These are phyloP conservation scores for Bambusicola thoracicus DNA, from an alignment of 2,113 vertebrate genomes.

Conservation along the genomic window DNA sequence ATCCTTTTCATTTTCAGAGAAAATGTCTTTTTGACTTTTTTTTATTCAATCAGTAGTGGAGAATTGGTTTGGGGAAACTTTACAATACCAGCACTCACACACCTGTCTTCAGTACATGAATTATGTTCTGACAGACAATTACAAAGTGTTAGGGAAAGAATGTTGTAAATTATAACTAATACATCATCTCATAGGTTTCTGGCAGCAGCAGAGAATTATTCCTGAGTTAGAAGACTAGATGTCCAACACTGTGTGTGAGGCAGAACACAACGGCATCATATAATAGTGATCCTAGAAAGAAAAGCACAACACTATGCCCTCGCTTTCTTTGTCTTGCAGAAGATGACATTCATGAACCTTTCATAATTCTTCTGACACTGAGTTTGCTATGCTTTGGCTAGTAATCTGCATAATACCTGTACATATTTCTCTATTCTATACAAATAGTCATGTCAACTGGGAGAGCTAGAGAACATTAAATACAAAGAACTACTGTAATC, in stretches of 20 bases:
- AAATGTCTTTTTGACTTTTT: conserved; percentile 3
- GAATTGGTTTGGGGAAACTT: background rate
- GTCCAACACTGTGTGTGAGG: rapidly evolving
- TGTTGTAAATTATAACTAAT: background rate
- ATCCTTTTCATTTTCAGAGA: background rate
- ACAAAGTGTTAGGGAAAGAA: background rate
- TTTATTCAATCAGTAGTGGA: conserved; percentile 4
- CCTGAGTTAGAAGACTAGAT: background rate
- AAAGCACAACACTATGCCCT: rapidly evolving
- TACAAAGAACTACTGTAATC: background rate
- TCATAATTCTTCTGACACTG: background rate
- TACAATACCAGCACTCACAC: background rate
- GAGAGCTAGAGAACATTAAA: background rate
- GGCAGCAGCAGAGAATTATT: background rate
- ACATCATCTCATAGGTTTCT: background rate
- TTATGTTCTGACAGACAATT: background rate
- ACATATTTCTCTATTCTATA: background rate
- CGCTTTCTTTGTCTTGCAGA: background rate
- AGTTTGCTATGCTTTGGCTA: background rate
- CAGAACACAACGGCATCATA: rapidly evolving
- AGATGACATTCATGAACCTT: background rate
- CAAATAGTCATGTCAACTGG: background rate
- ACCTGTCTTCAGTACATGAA: background rate
- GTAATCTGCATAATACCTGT: background rate
- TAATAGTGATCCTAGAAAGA: background rate